phyloP scores from a whole-genome alignment of 2,888 invertebrate species.

The Eremobia ochroleuca region DNA sequence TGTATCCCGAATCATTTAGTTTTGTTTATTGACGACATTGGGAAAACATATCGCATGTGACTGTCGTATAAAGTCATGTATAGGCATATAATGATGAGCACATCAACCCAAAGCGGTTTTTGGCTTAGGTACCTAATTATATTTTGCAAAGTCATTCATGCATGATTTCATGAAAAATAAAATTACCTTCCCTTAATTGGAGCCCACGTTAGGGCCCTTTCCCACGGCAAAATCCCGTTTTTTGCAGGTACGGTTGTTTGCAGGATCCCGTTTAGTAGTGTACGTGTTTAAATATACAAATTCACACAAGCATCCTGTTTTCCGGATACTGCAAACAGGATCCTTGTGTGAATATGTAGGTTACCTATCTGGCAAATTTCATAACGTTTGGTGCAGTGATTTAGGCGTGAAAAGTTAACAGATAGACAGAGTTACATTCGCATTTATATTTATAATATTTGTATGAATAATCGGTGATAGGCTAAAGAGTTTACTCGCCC shows the following conservation, averaged over 20 bases:
- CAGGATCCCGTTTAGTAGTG: no score
- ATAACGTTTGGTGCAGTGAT: no score
- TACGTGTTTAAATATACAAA: no score
- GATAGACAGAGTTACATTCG: no score
- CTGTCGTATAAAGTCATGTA: background rate
- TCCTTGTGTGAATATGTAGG: no score
- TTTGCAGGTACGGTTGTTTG: no score
- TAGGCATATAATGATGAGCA: background rate
- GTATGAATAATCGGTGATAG: background rate
- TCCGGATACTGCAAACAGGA: no score
- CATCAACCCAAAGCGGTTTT: background rate
- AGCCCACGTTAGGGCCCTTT: background rate
- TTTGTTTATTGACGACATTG: conserved; percentile 40
- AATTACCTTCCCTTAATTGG: background rate
- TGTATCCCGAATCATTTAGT: conserved; percentile 24
- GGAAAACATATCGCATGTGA: conserved; percentile 24
- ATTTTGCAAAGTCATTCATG: conserved; percentile 8
- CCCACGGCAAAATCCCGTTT: no score
- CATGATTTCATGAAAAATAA: background rate
- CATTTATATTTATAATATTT: no score
- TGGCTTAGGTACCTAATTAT: background rate
- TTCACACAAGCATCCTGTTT: no score
- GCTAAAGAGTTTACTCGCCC: background rate
- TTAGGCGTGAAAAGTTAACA: no score
- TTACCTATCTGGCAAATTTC: no score